phyloP scores from a whole-genome alignment of 2,888 invertebrate genomes.

The Geotrupes spiniger region DNA sequence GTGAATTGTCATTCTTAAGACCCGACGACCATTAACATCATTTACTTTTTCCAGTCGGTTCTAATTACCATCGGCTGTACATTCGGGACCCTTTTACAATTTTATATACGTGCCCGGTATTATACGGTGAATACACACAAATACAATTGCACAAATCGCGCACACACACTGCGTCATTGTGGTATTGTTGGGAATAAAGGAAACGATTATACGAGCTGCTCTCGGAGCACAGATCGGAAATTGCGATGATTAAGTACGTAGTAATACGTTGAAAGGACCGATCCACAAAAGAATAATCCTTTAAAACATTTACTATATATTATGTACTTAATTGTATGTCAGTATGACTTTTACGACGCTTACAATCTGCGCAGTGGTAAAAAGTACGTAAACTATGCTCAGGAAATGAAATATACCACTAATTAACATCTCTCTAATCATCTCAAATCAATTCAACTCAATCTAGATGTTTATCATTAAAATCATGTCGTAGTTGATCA shows the following conservation, averaged over 20 bases:
- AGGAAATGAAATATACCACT: too few relatives aligned
- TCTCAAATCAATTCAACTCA: too few relatives aligned
- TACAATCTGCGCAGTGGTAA: too few relatives aligned
- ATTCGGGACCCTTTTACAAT: neutral
- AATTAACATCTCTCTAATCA: too few relatives aligned
- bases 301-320: too few relatives aligned
- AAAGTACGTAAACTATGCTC: too few relatives aligned
- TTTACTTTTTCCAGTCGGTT: slow-evolving; percentile 16
- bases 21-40: slow-evolving; percentile 16
- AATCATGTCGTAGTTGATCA: too few relatives aligned
- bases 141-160: slow-evolving; percentile 4
- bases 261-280: too few relatives aligned
- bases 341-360: too few relatives aligned
- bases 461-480: too few relatives aligned
- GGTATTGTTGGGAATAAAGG: neutral
- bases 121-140: slow-evolving; percentile 4
- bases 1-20: slow-evolving; percentile 25
- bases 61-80: slow-evolving; percentile 10
- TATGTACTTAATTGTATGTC: too few relatives aligned
- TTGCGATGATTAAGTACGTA: neutral
- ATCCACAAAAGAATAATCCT: too few relatives aligned
- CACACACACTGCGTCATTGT: neutral
- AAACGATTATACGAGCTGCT: neutral
- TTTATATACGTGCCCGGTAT: slow-evolving; percentile 1
- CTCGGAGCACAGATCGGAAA: neutral